Evolutionary conservation across 2,113 vertebrate genomes (phyloP), one percentile per base, ranked within the genome.

Genomic region (Mystacornis crossleyi): DNA sequence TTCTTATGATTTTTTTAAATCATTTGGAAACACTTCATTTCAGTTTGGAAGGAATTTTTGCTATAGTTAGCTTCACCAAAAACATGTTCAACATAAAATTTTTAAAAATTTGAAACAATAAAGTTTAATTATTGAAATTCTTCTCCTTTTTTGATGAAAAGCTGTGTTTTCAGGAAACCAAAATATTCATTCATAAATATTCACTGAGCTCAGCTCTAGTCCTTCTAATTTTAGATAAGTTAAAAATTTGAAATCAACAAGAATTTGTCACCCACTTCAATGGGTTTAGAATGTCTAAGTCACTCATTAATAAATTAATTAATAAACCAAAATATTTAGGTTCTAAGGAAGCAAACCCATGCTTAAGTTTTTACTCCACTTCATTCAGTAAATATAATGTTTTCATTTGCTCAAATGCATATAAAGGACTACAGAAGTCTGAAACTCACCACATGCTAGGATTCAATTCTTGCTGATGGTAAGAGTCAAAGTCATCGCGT

Each of bases 401-500:
- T 75, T 79, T 80, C 8, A 34, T 60, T 88, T 57, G 17, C 47
- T 78, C 29, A 83, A 74, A 72, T 18, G 2, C 12, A 5, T 57
- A 17, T 47, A 55, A 95, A 83, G 38, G 13, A 53, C 90, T 85
- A 15, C 36, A 61, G 29, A 90, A 81, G 50, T 21, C 28, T 88
- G n/a, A 88, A 97, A 98, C 97, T 98, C 97, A 99, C 99, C 99
- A 99, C 98, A 99, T 98, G 70, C 91, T 97, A 87, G 98, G 97
- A 97, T 99, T 99, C 95, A 99, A 80, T 96, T 99, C 99, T 93
- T 97, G 98, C 89, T 98, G 98, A 65, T 98, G 98, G 95, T 99
- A 99, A 81, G 99, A 99, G 95, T 99, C 99, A 97, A 99, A 99
- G 96, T 99, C 99, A 77, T 99, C 99, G 84, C 99, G 98, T 28